A percentile compares a stretch with the other conserved stretches of the same genome.
Evolutionary conservation across 2,888 invertebrate genomes (phyloP).

Genomic region (Polydrusus tereticollis): DNA sequence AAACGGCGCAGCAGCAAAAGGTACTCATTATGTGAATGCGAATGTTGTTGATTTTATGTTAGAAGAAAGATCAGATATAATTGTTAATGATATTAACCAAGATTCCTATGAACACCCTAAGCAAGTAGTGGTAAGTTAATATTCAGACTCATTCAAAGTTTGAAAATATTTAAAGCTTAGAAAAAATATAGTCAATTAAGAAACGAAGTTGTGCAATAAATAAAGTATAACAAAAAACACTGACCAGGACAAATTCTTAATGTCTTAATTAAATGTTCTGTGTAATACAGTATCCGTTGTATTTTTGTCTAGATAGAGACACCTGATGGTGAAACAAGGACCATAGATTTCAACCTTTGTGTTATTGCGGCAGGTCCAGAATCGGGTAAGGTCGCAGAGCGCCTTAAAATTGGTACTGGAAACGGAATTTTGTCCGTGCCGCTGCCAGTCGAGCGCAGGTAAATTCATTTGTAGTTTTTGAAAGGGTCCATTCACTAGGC

Average conservation of each 20-base stretch:
- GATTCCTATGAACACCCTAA: slow-evolving; percentile 70
- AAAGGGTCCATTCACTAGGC: no score
- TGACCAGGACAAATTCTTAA: no score
- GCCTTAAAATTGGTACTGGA: slow-evolving; percentile 84
- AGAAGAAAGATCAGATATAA: slow-evolving; percentile 68
- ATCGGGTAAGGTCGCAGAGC: slow-evolving; percentile 79
- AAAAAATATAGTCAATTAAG: no score
- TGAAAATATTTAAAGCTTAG: not conserved
- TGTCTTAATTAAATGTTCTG: no score
- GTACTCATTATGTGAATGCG: slow-evolving; percentile 81
- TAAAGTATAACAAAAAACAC: no score
- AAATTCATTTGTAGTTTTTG: no score
- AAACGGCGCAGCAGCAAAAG: slow-evolving; percentile 79
- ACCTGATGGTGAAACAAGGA: slow-evolving; percentile 54
- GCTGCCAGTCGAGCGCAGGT: slow-evolving; percentile 91
- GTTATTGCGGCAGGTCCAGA: slow-evolving; percentile 88
- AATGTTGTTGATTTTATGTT: slow-evolving; percentile 83
- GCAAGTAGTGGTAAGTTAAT: slow-evolving; percentile 72
- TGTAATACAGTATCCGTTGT: no score
- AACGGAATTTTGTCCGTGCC: slow-evolving; percentile 77
- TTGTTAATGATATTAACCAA: slow-evolving; percentile 70
- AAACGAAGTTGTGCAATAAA: no score
- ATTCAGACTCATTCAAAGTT: not conserved
- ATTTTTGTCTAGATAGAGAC: slow-evolving; percentile 47
- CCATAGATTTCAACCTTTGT: slow-evolving; percentile 79